These are phyloP conservation scores for Oryzias javanicus DNA, from an alignment of 2,113 vertebrate genomes.

Conservation along the genomic window DNA sequence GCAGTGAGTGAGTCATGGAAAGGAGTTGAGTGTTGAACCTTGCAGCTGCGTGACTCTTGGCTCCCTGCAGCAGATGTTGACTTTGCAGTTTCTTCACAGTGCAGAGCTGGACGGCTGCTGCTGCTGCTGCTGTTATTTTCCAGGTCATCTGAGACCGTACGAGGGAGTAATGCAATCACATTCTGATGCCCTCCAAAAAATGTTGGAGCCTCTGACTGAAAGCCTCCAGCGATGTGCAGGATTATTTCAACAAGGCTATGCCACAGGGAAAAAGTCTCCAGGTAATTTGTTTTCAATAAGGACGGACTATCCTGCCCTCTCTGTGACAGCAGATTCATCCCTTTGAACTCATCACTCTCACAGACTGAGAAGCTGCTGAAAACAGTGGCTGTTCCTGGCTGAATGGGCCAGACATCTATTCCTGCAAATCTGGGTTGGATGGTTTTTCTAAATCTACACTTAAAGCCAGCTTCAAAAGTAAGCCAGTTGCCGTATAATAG, in stretches of 20 bases:
- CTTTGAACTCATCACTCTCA: slow-evolving; percentile 25
- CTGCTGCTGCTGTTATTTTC: slow-evolving; percentile 31
- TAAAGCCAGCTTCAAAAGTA: not conserved
- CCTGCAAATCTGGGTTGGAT: slow-evolving; percentile 7
- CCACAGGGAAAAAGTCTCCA: slow-evolving; percentile 37
- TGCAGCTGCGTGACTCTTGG: slow-evolving; percentile 14
- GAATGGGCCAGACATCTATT: slow-evolving; percentile 18
- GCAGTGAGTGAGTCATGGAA: slow-evolving; percentile 10
- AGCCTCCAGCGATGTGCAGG: slow-evolving; percentile 24
- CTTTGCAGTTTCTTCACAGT: not conserved
- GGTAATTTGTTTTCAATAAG: slow-evolving; percentile 57
- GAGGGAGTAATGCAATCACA: slow-evolving; percentile 14
- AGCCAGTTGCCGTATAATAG: not conserved
- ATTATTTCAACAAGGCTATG: slow-evolving; percentile 48
- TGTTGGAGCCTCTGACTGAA: slow-evolving; percentile 17
- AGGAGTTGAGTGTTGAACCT: slow-evolving; percentile 32
- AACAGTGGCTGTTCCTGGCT: slow-evolving; percentile 23
- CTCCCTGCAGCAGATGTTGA: slow-evolving; percentile 45
- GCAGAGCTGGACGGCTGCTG: slow-evolving; percentile 31
- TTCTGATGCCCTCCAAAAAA: slow-evolving; percentile 7
- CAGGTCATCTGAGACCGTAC: slow-evolving; percentile 28
- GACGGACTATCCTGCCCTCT: slow-evolving; percentile 20
- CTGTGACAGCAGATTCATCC: slow-evolving; percentile 39
- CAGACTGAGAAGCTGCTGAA: slow-evolving; percentile 27
- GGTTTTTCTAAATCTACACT: slow-evolving; percentile 3